phyloP scores from a whole-genome alignment of 2,113 vertebrate genomes.

The Echinops telfairi region DNA sequence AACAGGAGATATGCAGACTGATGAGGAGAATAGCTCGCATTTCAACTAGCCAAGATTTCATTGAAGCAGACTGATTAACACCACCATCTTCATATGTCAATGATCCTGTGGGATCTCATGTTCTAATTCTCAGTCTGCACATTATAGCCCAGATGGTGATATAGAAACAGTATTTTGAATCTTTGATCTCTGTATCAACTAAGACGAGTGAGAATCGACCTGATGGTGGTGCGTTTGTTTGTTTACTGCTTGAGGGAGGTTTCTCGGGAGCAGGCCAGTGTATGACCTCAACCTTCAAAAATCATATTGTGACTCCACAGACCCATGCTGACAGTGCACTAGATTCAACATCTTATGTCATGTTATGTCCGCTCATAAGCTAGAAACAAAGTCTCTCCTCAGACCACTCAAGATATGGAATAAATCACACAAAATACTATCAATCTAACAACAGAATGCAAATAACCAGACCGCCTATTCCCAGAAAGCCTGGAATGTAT shows the following conservation, averaged over 20 bases:
- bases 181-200: constrained; percentile 23
- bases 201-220: too few species aligned
- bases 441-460: constrained; percentile 41
- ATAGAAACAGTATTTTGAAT: constrained; percentile 28
- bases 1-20: constrained; percentile 11
- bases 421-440: constrained; percentile 60
- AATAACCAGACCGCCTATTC: constrained; percentile 45
- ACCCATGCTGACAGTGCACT: constrained; percentile 52
- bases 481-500: background rate
- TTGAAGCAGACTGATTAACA: background rate
- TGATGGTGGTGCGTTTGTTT: too few species aligned
- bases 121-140: constrained; percentile 22
- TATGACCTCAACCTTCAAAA: constrained; percentile 56
- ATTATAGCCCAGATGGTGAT: constrained; percentile 49
- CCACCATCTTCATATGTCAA: background rate
- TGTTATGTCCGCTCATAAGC: constrained; percentile 29
- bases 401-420: constrained; percentile 58
- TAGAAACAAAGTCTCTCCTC: constrained; percentile 66
- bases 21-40: background rate
- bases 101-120: background rate
- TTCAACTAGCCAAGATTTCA: background rate
- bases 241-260: background rate
- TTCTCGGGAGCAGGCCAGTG: constrained; percentile 56
- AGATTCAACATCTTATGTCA: constrained; percentile 55
- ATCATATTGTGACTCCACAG: constrained; percentile 10